Evolutionary conservation across 2,888 invertebrate genomes (phyloP), one percentile per base, ranked within the genome.

Genomic region (Camptogramma bilineatum): DNA sequence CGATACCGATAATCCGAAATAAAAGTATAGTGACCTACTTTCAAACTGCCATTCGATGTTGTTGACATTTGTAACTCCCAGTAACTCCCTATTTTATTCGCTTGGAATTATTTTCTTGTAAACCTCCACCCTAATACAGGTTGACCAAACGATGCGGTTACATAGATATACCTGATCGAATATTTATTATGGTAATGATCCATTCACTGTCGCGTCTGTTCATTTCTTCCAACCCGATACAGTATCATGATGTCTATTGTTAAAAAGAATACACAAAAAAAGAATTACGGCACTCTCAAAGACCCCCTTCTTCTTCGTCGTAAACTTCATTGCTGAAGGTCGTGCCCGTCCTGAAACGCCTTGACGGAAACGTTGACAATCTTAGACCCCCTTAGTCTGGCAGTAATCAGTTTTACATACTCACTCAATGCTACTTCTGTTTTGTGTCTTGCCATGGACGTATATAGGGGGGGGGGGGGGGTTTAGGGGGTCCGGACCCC

Each of bases 1-100:
- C 62, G 62, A 47, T 51, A 46, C 4, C 44, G 52, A 55, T 52
- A 39, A 52, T 52, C 56, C 46, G 24, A 46, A 56, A 47, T 56
- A 62, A 63, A 62, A 65, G 51, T 62, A 55, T 59, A 59, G 66
- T 50, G 59, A 57, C 66, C 68, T 62, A 69, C 46, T 62, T 62
- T 44, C 10, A 47, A 17, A 34, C 52, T 19, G 52, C 51, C 34
- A 24, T 48, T 16, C 46, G 19, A 48, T 56, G 55, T 48, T 51
- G 57, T 51, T 51, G 51, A 42, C 34, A n/a, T 57, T 34, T 28
- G 16, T 28, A 17, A 18, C 18, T 42, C 44, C 5, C 44, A 17
- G 16, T 28, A 17, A 18, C 18, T 42, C 44, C 5, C 44, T 7
- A 47, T 47, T 21, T 50, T 31, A 13, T 16, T 50, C 24, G 54